Evolutionary conservation across 2,797 vertebrate genomes (phyloP).

Genomic region (Enteromius argenteus): DNA sequence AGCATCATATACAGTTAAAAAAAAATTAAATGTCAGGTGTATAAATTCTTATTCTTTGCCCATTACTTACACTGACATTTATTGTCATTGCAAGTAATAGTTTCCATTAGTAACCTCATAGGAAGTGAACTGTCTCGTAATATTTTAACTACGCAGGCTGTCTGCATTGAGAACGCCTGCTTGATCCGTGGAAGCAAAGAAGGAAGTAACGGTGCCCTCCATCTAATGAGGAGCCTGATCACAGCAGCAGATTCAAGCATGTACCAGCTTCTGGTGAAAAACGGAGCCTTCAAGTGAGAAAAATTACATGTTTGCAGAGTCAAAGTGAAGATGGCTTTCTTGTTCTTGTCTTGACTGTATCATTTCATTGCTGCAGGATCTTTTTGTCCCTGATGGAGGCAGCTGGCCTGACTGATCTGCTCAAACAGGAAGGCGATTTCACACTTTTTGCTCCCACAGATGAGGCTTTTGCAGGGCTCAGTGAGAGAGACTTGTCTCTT

Average conservation of each 20-base stretch:
- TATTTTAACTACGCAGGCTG: conserved; percentile 80
- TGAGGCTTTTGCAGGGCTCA: conserved; percentile 88
- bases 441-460: conserved; percentile 95
- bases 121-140: conserved; percentile 24
- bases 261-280: conserved; percentile 83
- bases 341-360: conserved; percentile 6
- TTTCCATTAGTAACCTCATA: background rate
- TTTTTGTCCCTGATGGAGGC: conserved; percentile 92
- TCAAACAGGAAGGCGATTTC: conserved; percentile 86
- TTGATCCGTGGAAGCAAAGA: conserved; percentile 95
- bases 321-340: background rate
- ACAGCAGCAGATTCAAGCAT: conserved; percentile 86
- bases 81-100: conserved; percentile 29
- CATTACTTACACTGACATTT: conserved; percentile 30
- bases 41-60: background rate
- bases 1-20: background rate
- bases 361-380: conserved; percentile 74
- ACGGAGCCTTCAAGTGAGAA: conserved; percentile 90
- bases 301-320: background rate
- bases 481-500: conserved; percentile 80
- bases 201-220: conserved; percentile 93
- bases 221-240: conserved; percentile 87
- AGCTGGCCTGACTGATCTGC: conserved; percentile 88
- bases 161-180: conserved; percentile 96
- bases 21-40: background rate